Evolutionary conservation across 2,113 vertebrate species (phyloP).

Genomic region (Sus scrofa): DNA sequence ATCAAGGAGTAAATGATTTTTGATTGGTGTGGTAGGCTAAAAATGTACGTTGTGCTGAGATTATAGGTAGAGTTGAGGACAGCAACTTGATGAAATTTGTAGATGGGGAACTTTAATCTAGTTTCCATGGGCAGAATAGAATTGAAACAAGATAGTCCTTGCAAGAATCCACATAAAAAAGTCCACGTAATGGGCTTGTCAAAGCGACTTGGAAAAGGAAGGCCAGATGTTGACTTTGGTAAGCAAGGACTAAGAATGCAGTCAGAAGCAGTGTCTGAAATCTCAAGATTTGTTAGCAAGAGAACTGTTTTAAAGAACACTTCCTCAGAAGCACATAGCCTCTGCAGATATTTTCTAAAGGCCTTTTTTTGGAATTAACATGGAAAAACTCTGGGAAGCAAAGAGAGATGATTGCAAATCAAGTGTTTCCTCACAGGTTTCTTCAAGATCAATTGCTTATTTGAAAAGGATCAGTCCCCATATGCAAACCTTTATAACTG

Average conservation of each 20-base stretch:
- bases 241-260: not conserved
- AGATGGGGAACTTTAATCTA: not conserved
- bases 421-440: not conserved
- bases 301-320: not conserved
- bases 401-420: not conserved
- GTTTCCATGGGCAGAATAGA: not conserved
- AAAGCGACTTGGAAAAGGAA: not conserved
- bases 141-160: not conserved
- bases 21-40: not conserved
- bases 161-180: not conserved
- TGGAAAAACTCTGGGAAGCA: conserved; percentile 20
- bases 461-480: not conserved
- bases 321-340: not conserved
- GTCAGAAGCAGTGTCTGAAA: not conserved
- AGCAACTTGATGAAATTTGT: not conserved
- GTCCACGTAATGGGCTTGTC: too few relatives aligned
- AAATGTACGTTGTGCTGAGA: not conserved
- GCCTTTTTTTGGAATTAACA: not conserved
- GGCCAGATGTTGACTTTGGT: not conserved
- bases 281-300: not conserved
- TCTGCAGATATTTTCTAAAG: not conserved
- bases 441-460: not conserved
- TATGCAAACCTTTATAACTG: conserved; percentile 7
- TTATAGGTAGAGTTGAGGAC: not conserved
- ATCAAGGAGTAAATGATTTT: not conserved